A percentile compares a stretch with the other conserved stretches of the same genome.
These are phyloP conservation scores for Lonchura striata DNA, from an alignment of 2,113 vertebrate species.

Conservation along the genomic window DNA sequence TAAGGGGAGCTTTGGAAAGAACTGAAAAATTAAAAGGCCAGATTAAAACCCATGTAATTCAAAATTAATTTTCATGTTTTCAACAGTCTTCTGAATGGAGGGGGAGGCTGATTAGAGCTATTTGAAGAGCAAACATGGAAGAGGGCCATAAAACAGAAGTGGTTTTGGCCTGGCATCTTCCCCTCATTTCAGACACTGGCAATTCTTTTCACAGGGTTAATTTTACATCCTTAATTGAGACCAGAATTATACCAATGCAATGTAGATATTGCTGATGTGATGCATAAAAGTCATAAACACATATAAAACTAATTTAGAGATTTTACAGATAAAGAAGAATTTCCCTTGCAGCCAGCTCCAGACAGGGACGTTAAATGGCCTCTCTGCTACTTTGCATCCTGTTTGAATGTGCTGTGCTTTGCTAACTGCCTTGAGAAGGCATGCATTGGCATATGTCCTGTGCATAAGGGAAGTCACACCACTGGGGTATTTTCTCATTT, in stretches of 20 bases:
- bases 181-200: neutral
- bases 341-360: neutral
- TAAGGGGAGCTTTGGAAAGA: neutral
- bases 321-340: neutral
- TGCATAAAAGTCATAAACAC: neutral
- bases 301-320: neutral
- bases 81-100: neutral
- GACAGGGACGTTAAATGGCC: neutral
- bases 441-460: neutral
- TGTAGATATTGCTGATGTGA: neutral
- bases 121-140: slow-evolving; percentile 16
- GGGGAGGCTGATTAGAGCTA: neutral
- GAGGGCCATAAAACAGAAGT: neutral
- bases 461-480: neutral
- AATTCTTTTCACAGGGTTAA: neutral
- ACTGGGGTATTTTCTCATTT: neutral
- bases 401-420: neutral
- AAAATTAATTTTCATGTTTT: slow-evolving; percentile 28
- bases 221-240: neutral
- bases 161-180: neutral
- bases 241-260: neutral
- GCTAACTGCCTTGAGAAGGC: neutral
- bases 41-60: neutral
- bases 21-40: neutral
- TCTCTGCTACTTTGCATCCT: neutral